Conservation (phyloP, 30 jellyfish, hydroid and myxozoan genomes). For the Phacellophora camtschatica region DNA sequence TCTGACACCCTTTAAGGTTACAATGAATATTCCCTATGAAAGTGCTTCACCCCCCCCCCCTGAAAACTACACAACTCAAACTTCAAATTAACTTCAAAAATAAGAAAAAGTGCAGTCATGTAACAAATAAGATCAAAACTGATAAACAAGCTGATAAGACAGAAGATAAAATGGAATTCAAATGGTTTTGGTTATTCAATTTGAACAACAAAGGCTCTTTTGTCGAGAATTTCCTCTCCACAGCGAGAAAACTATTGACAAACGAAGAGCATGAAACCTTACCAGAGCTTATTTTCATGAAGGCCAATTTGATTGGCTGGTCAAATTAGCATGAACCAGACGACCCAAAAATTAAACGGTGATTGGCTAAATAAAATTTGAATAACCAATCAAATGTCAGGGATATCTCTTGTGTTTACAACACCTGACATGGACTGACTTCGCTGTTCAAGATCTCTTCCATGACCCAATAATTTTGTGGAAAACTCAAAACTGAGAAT, state of each 20-base stretch:
- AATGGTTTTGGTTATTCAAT: too few relatives aligned
- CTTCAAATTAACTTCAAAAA: too few relatives aligned
- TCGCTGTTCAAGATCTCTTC: not conserved
- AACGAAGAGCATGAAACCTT: conserved; percentile 3
- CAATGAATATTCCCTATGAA: too few relatives aligned
- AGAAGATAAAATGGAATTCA: too few relatives aligned
- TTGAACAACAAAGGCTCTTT: not conserved
- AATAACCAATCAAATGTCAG: conserved; percentile 39
- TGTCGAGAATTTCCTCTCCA: not conserved
- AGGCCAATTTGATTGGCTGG: conserved; percentile 44
- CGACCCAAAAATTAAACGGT: conserved; percentile 19
- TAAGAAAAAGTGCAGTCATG: too few relatives aligned
- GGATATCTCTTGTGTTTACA: conserved; percentile 26
- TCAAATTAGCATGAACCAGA: conserved; percentile 17
- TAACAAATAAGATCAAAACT: too few relatives aligned
- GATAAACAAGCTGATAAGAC: too few relatives aligned
- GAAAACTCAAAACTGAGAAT: not conserved
- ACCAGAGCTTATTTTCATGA: conserved; percentile 35
- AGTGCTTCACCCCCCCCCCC: too few relatives aligned
- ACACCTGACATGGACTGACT: conserved; percentile 53
- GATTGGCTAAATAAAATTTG: conserved; percentile 19
- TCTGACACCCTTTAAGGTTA: too few relatives aligned
- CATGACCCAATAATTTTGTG: not conserved
- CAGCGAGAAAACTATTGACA: not conserved
- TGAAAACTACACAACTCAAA: too few relatives aligned